Evolutionary conservation across 2,888 invertebrate genomes (phyloP).

Genomic region (Dicyrtomina minuta): DNA sequence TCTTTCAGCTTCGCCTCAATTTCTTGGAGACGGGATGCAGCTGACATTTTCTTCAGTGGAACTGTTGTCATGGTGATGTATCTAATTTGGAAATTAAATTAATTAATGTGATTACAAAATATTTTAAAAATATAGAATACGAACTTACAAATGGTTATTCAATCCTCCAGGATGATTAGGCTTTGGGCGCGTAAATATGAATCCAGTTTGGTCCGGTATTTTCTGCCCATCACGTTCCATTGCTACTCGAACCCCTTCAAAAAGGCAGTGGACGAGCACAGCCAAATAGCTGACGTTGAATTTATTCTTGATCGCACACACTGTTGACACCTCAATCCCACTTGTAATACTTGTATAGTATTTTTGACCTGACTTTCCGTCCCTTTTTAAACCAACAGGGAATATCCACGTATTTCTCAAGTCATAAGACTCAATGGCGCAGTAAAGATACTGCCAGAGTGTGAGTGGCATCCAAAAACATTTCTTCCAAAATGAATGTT

Average conservation of each 20-base stretch:
- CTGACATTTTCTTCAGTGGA: too few relatives aligned
- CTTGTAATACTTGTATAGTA: background rate
- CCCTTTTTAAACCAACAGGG: too few relatives aligned
- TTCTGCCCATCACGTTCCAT: conserved; percentile 37
- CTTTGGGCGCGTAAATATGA: conserved; percentile 41
- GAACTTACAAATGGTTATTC: conserved; percentile 46
- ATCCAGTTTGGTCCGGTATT: conserved; percentile 40
- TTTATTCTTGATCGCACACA: conserved; percentile 36
- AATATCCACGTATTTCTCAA: too few relatives aligned
- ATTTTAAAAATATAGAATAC: background rate
- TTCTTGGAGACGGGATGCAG: too few relatives aligned
- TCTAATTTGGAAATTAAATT: too few relatives aligned
- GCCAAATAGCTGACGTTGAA: conserved; percentile 40
- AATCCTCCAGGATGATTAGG: conserved; percentile 45
- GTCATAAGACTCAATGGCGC: too few relatives aligned
- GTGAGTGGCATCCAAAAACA: conserved; percentile 27
- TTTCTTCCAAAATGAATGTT: conserved; percentile 16
- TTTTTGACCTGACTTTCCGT: conserved; percentile 33
- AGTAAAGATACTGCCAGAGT: background rate
- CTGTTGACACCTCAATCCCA: conserved; percentile 38
- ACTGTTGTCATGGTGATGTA: too few relatives aligned
- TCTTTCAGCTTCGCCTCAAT: too few relatives aligned
- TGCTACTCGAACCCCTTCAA: conserved; percentile 40
- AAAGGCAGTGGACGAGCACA: conserved; percentile 38
- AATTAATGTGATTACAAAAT: too few relatives aligned